A percentile compares a stretch with the other conserved stretches of the same genome.
These are phyloP conservation scores for Panopea generosa DNA, from an alignment of 2,888 invertebrate species.

Conservation along the genomic window DNA sequence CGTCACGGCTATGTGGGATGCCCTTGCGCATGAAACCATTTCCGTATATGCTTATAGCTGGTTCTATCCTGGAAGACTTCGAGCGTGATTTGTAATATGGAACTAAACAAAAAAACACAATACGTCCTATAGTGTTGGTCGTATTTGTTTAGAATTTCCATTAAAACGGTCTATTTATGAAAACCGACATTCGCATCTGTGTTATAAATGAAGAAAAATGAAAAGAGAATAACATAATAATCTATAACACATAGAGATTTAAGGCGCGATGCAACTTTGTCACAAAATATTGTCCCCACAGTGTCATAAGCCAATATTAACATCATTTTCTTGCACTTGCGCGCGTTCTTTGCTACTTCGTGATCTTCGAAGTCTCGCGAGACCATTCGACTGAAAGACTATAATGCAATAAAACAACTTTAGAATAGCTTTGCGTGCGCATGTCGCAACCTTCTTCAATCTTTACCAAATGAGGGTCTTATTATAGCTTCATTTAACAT, in stretches of 20 bases:
- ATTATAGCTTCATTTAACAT: conserved; percentile 5
- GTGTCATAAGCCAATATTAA: conserved; percentile 19
- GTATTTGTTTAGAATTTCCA: no score
- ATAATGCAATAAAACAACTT: conserved; percentile 20
- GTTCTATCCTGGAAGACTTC: no score
- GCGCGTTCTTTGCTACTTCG: conserved; percentile 21
- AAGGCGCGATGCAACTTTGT: conserved; percentile 11
- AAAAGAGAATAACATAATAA: neutral
- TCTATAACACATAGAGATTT: conserved; percentile 23
- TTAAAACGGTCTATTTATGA: no score
- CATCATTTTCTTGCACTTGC: conserved; percentile 29
- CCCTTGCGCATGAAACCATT: no score
- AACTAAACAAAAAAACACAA: no score
- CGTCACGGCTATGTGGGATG: no score
- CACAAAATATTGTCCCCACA: conserved; percentile 10
- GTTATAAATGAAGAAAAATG: conserved; percentile 25
- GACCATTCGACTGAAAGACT: conserved; percentile 23
- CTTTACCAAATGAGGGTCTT: conserved; percentile 26
- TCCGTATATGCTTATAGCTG: no score
- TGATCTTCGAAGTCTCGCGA: conserved; percentile 43
- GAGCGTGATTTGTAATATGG: no score
- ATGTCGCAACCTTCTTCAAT: conserved; percentile 22
- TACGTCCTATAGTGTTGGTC: no score
- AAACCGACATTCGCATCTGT: conserved; percentile 15
- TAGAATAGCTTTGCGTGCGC: conserved; percentile 4